phyloP scores from a whole-genome alignment of 2,113 vertebrate genomes.

The Paramormyrops kingsleyae region DNA sequence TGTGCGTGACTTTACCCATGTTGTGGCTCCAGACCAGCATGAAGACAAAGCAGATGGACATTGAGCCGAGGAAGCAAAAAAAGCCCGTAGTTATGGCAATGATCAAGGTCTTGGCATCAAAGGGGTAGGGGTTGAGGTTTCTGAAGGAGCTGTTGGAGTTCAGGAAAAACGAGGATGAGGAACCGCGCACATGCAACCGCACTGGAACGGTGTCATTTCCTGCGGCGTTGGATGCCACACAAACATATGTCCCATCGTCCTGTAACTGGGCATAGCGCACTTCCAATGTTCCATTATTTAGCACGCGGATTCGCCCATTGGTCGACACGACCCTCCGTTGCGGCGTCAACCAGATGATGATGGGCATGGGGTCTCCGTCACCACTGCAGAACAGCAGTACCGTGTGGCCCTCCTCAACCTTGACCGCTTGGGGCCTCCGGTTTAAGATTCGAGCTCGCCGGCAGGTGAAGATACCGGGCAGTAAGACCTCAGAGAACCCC shows the following conservation, averaged over 20 bases:
- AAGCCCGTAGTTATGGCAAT: constrained; percentile 73
- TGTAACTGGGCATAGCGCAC: constrained; percentile 65
- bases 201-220: constrained; percentile 67
- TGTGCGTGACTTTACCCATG: constrained; percentile 73
- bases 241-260: constrained; percentile 70
- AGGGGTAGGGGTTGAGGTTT: constrained; percentile 36
- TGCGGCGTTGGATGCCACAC: constrained; percentile 70
- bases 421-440: constrained; percentile 46
- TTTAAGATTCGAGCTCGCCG: constrained; percentile 59
- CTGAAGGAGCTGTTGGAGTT: constrained; percentile 23
- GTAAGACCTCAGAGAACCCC: constrained; percentile 53
- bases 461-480: constrained; percentile 67
- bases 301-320: constrained; percentile 58
- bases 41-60: constrained; percentile 73
- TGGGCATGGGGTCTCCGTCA: constrained; percentile 70
- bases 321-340: constrained; percentile 44
- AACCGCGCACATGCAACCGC: constrained; percentile 57
- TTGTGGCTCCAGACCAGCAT: constrained; percentile 79
- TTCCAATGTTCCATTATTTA: constrained; percentile 69
- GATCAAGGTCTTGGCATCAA: constrained; percentile 64
- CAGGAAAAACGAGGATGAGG: constrained; percentile 32
- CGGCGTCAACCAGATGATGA: constrained; percentile 66
- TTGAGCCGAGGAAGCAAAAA: constrained; percentile 75
- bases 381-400: constrained; percentile 65
- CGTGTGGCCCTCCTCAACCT: constrained; percentile 63